phyloP scores from a whole-genome alignment of 2,888 invertebrate species.

The Clusia tigrina region DNA sequence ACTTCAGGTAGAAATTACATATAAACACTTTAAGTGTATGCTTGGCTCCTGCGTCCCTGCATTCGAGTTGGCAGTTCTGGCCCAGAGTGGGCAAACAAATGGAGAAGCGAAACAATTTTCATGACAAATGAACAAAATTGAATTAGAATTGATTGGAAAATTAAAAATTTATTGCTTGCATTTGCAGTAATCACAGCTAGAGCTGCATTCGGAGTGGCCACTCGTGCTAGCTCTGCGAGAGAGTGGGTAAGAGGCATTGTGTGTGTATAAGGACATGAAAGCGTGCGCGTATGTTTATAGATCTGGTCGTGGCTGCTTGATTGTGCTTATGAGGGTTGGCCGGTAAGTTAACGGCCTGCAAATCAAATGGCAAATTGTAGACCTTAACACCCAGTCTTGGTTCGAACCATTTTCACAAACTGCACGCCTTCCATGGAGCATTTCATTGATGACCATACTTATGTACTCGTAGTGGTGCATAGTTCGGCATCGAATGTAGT shows the following conservation, averaged over 20 bases:
- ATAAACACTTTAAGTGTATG: neutral
- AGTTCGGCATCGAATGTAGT: no score
- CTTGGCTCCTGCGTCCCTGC: neutral
- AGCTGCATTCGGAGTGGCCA: neutral
- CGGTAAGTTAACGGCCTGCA: no score
- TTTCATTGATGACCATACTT: neutral
- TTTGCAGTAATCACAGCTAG: constrained; percentile 32
- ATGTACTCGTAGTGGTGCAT: no score
- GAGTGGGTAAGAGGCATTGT: neutral
- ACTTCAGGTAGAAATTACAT: neutral
- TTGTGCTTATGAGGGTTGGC: no score
- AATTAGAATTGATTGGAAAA: constrained; percentile 47
- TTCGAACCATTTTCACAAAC: neutral
- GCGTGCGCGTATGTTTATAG: neutral
- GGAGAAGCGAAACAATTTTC: no score
- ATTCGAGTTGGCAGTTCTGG: neutral
- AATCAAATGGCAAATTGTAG: no score
- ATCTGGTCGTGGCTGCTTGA: neutral
- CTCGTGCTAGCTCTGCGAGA: no score
- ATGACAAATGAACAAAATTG: constrained; percentile 37
- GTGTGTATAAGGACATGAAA: no score
- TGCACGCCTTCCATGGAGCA: neutral
- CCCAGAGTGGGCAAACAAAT: neutral
- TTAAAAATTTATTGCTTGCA: constrained; percentile 45
- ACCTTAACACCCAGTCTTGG: no score